phyloP scores from a whole-genome alignment of 2,113 vertebrate species.

The Climacteris rufus region DNA sequence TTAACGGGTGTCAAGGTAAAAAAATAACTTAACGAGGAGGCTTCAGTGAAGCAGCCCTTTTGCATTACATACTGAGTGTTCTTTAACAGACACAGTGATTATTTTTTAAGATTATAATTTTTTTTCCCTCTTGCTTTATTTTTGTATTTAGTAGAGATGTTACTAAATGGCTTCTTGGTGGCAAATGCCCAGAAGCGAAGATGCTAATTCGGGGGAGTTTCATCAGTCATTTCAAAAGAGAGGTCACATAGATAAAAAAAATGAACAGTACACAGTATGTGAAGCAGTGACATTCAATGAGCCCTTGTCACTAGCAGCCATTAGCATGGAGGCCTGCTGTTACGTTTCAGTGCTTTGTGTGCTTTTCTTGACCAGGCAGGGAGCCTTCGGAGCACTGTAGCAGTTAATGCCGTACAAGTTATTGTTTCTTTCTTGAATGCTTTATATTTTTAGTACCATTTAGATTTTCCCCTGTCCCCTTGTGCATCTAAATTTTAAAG shows the following conservation, averaged over 20 bases:
- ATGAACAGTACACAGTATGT: constrained; percentile 38
- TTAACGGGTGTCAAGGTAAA: background rate
- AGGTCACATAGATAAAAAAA: constrained; percentile 70
- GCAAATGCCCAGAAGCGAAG: constrained; percentile 36
- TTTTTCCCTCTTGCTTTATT: background rate
- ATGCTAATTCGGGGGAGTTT: constrained; percentile 54
- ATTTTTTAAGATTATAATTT: background rate
- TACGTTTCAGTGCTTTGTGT: constrained; percentile 48
- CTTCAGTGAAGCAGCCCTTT: background rate
- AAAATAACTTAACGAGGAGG: background rate
- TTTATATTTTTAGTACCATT: constrained; percentile 60
- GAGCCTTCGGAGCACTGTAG: constrained; percentile 32
- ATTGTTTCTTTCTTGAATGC: constrained; percentile 69
- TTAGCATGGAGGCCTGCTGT: constrained; percentile 68
- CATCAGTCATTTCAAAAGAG: constrained; percentile 65
- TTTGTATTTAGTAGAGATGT: background rate
- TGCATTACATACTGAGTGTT: background rate
- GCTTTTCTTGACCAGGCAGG: constrained; percentile 66
- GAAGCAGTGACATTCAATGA: constrained; percentile 68
- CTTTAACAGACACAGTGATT: background rate
- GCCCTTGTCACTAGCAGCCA: constrained; percentile 70
- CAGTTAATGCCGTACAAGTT: constrained; percentile 54
- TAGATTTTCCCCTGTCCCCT: constrained; percentile 54
- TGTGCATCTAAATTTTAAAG: constrained; percentile 70
- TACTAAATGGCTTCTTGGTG: constrained; percentile 45